Base-by-base conservation (phyloP, 2,113 vertebrate genomes). In the Notothenia coriiceps region DNA sequence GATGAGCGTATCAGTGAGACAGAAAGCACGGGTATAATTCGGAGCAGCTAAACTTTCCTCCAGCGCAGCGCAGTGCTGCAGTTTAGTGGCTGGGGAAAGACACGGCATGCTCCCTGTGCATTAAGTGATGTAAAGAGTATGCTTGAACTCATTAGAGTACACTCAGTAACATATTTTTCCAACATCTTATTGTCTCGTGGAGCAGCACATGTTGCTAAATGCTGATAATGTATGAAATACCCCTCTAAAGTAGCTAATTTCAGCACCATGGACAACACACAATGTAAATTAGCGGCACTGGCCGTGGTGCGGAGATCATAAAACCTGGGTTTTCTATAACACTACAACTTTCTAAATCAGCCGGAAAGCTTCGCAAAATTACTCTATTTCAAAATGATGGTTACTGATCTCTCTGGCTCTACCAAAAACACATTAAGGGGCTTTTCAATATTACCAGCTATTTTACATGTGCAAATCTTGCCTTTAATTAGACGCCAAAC, bases 241-340 rank as follows among this genome's bases (percentile, higher is more conserved):
- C 2, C 40, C 0, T 17, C 17, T 17, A 6, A 20, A 60, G 62
- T 20, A 9, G 25, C 12, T 64, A 0, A 40, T 2, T 72, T 79
- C 83, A 86, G 77, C 55, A 77, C 77, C 78, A 7, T 18, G 47
- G 71, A 70, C 65, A 87, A 85, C 70, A 55, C 73, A 17, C n/a
- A 11, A 0, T 29, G 33, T 20, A 55, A 59, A 18, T 56, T 52
- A 2, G 2, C 0, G 12, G 49, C 40, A 59, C 82, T 85, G 49
- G 88, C 72, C 79, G 50, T 1, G 80, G 86, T 76, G 51, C 84
- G 83, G 72, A 75, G 65, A 33, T 18, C n/a, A 43, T 7, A 47
- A 65, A 17, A 11, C 33, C 61, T 44, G 29, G 15, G 6, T n/a
- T 22, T 25, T 5, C 8, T 11, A 11, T 18, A 18, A 25, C 35